Evolutionary conservation across 2,113 vertebrate genomes (phyloP), one percentile per base, ranked within the genome.

Genomic region (Oxygymnocypris stewartii): DNA sequence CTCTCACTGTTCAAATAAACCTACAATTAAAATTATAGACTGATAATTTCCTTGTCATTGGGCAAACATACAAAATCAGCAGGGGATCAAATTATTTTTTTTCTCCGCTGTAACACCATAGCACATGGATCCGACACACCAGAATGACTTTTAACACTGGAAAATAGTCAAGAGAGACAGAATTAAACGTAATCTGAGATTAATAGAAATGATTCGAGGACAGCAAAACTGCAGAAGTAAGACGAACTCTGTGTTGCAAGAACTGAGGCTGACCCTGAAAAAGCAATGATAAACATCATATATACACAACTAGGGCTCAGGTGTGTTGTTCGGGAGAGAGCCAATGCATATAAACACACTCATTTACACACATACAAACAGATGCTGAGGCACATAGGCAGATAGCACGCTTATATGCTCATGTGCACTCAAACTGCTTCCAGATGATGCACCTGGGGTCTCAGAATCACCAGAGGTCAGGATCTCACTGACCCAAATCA

Each of bases 401-500:
- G 49, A 78, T 13, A 28, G 14, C 42, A 51, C 28, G n/a, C 44
- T 31, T 67, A 9, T 23, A 42, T 61, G 37, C 77, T 37, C 77
- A 59, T 31, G 75, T 51, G 47, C 28, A 12, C 47, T 42, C 31
- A 40, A 40, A 80, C 59, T 6, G 54, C 54, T 28, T 81, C 59
- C 59, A 47, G 79, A 10, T 28, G 37, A 67, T 23, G 14, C 40
- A 65, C 79, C 59, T 42, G 57, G 3, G 57, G 57, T 76, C 73
- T 76, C 73, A 47, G 20, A 47, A 44, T 63, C 57, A 25, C 23
- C 42, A 75, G 73, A 18, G 57, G 57, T 80, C 59, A 67, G 40
- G 57, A 4, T 47, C 40, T 11, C 79, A 25, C 7, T 81, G 59
- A 81, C 79, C 79, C 59, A 47, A 81, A 81, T 81, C n/a, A 44